Percentiles rank a stretch among this genome's conserved stretches.
These are phyloP conservation scores for Cephalotes varians DNA, from an alignment of 2,888 invertebrate genomes.

Conservation along the genomic window DNA sequence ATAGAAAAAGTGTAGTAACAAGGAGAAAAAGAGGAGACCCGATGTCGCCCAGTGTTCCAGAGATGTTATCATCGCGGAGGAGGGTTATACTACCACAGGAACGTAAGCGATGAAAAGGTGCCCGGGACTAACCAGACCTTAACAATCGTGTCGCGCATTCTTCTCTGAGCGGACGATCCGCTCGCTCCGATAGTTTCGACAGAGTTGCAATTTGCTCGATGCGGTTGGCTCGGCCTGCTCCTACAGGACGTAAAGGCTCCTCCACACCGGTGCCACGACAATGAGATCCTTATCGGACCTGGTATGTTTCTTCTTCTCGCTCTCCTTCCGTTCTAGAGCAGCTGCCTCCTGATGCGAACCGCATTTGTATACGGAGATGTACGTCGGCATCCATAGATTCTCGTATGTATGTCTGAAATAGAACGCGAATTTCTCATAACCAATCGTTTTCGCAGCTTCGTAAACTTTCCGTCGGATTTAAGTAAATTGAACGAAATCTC, in stretches of 20 bases:
- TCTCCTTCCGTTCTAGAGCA: conserved; percentile 57
- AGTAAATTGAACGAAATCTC: not conserved
- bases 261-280: conserved; percentile 70
- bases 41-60: conserved; percentile 71
- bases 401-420: not conserved
- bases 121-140: conserved; percentile 73
- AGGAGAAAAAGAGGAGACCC: conserved; percentile 53
- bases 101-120: conserved; percentile 75
- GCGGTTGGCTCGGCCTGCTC: conserved; percentile 67
- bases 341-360: conserved; percentile 25
- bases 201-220: conserved; percentile 84
- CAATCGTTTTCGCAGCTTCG: not conserved
- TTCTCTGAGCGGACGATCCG: conserved; percentile 80
- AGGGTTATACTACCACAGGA: conserved; percentile 70
- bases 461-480: not conserved
- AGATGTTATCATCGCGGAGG: conserved; percentile 79
- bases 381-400: not conserved
- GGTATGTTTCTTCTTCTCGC: conserved; percentile 62
- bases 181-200: conserved; percentile 82
- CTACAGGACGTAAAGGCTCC: conserved; percentile 64
- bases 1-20: conserved; percentile 8
- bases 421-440: not conserved
- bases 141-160: conserved; percentile 84
- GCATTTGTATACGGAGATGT: conserved; percentile 29
- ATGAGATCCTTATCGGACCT: conserved; percentile 73